Evolutionary conservation across 2,113 vertebrate genomes (phyloP).

Genomic region (Chaenocephalus aceratus): DNA sequence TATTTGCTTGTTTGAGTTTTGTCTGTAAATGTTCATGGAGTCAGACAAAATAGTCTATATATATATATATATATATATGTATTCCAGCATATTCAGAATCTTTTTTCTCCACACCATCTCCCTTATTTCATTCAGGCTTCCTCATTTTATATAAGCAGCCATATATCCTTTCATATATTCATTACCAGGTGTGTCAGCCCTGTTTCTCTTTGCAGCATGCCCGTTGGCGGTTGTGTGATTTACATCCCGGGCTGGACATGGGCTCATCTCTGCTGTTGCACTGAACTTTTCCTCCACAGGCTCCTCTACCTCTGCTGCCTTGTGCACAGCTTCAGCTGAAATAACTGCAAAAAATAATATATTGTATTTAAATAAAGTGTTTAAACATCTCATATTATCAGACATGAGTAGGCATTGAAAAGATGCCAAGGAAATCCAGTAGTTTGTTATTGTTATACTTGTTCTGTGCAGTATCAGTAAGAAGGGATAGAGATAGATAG

Average conservation of each 20-base stretch:
- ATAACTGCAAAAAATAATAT: neutral
- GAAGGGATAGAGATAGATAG: too few relatives aligned
- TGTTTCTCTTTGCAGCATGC: constrained; percentile 87
- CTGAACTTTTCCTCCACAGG: constrained; percentile 83
- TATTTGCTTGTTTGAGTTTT: neutral
- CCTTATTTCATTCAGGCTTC: neutral
- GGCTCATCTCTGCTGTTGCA: constrained; percentile 84
- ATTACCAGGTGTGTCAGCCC: constrained; percentile 89
- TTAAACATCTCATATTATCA: constrained; percentile 3
- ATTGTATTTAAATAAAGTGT: constrained; percentile 9
- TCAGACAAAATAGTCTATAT: neutral
- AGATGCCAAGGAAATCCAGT: neutral
- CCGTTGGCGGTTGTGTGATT: constrained; percentile 87
- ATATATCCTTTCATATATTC: constrained; percentile 43
- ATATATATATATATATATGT: neutral
- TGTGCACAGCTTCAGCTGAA: constrained; percentile 81
- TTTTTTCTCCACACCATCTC: neutral
- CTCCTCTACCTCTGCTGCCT: constrained; percentile 85
- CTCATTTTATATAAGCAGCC: neutral
- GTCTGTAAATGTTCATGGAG: neutral
- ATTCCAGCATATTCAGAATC: neutral
- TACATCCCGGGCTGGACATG: constrained; percentile 80
- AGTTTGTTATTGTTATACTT: neutral
- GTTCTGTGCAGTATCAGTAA: too few relatives aligned
- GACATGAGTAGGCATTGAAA: constrained; percentile 4